Percentiles rank a stretch among this genome's conserved stretches.
Conservation (phyloP, 2,888 invertebrate species). For the Escarpia spicata region DNA sequence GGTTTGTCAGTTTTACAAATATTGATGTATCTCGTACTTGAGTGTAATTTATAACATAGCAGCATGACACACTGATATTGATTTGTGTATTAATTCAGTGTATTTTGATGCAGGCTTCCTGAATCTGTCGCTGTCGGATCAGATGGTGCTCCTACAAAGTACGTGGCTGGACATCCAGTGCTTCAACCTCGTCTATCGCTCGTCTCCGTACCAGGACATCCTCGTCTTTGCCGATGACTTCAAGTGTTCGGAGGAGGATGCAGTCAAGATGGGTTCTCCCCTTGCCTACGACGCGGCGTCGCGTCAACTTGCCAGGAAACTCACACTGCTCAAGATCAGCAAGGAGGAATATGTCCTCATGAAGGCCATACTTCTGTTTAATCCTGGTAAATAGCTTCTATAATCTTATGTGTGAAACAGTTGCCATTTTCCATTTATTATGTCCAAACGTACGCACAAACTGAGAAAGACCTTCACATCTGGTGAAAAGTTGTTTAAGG, state of each 20-base stretch:
- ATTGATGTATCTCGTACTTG: too few species aligned
- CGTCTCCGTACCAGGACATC: constrained; percentile 72
- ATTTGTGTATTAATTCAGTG: not conserved
- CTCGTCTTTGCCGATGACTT: constrained; percentile 63
- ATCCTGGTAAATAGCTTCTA: constrained; percentile 67
- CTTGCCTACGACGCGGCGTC: constrained; percentile 56
- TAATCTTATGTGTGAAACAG: too few species aligned
- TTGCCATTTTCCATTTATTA: too few species aligned
- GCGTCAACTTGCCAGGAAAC: constrained; percentile 60
- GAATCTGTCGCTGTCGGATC: constrained; percentile 89
- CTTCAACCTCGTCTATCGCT: constrained; percentile 88
- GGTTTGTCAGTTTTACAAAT: too few species aligned
- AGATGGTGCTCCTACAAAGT: constrained; percentile 90
- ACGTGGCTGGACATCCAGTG: constrained; percentile 97
- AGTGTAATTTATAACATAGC: too few species aligned
- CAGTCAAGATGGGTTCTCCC: constrained; percentile 51
- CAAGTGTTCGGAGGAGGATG: constrained; percentile 52
- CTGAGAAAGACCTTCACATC: too few species aligned
- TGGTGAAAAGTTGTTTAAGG: too few species aligned
- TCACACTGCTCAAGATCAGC: constrained; percentile 74
- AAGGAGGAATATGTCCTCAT: constrained; percentile 93
- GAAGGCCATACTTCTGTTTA: constrained; percentile 91
- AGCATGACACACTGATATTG: not conserved
- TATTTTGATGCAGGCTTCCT: constrained; percentile 76
- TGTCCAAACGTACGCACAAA: too few species aligned